Evolutionary conservation across 1,140 invertebrate genomes (phyloP).

Genomic region (Bombus pyrosoma): DNA sequence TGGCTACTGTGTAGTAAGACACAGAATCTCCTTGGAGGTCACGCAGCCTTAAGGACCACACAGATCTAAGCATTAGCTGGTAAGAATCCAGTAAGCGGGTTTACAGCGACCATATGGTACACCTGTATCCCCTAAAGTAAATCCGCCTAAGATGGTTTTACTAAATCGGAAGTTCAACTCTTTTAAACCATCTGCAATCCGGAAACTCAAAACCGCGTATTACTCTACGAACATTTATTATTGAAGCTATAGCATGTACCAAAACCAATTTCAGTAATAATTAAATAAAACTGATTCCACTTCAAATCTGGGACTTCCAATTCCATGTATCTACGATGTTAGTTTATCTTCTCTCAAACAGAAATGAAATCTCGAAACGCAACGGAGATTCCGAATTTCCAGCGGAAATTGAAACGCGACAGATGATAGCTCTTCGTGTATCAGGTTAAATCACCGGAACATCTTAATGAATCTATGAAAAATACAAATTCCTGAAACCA

Average conservation of each 20-base stretch:
- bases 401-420: conserved; percentile 33
- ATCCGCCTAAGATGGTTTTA: not conserved
- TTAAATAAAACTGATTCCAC: too few species aligned
- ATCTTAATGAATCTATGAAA: conserved; percentile 10
- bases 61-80: conserved; percentile 12
- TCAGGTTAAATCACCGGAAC: not conserved
- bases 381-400: not conserved
- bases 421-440: not conserved
- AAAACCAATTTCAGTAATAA: not conserved
- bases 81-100: not conserved
- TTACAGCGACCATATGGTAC: conserved; percentile 8
- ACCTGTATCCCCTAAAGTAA: not conserved
- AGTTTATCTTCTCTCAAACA: not conserved
- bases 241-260: not conserved
- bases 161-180: not conserved
- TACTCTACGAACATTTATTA: not conserved
- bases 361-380: not conserved
- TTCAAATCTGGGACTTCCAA: not conserved
- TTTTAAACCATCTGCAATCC: not conserved
- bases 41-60: not conserved
- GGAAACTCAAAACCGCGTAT: not conserved
- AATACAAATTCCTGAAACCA: not conserved
- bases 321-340: too few species aligned
- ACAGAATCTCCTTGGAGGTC: not conserved
- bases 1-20: not conserved